phyloP scores from a whole-genome alignment of 2,888 invertebrate species.

The Sesia bembeciformis region DNA sequence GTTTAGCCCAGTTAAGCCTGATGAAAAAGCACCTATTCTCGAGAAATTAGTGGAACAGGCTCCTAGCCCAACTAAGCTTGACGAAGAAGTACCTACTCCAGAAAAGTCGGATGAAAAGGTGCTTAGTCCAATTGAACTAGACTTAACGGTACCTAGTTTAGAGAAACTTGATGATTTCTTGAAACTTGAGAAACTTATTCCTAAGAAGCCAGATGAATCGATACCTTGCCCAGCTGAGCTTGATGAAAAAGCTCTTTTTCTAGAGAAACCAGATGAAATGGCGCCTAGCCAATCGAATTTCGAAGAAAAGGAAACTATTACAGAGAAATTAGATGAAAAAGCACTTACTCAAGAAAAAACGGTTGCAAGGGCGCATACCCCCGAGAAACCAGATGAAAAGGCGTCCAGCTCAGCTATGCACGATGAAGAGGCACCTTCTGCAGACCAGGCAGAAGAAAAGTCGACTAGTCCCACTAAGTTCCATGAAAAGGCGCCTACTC shows the following conservation, averaged over 20 bases:
- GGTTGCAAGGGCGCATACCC: too few species aligned
- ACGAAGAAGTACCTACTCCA: conserved; percentile 2
- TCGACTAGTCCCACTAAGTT: not conserved
- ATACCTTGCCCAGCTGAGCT: not conserved
- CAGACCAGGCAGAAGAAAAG: conserved; percentile 1
- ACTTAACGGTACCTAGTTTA: conserved; percentile 4
- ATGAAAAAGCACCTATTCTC: not conserved
- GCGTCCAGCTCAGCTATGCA: conserved; percentile 4
- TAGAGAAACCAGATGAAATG: conserved; percentile 3
- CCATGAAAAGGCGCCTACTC: not conserved
- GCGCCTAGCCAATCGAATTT: conserved; percentile 4
- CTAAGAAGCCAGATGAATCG: not conserved
- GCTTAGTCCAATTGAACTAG: conserved; percentile 2
- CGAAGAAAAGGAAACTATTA: not conserved
- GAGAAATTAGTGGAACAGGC: not conserved
- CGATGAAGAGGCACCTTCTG: conserved; percentile 3
- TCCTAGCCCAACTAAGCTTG: conserved; percentile 2
- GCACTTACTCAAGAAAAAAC: too few species aligned
- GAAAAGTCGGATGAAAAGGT: conserved; percentile 1
- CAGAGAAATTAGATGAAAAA: conserved; percentile 6
- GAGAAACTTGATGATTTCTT: not conserved
- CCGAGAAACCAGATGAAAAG: conserved; percentile 2
- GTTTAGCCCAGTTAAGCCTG: conserved; percentile 2
- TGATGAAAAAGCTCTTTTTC: not conserved
- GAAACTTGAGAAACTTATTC: not conserved